Evolutionary conservation across 2,797 vertebrate genomes (phyloP), one percentile per base, ranked within the genome.

Genomic region (Chaenodraco wilsoni): DNA sequence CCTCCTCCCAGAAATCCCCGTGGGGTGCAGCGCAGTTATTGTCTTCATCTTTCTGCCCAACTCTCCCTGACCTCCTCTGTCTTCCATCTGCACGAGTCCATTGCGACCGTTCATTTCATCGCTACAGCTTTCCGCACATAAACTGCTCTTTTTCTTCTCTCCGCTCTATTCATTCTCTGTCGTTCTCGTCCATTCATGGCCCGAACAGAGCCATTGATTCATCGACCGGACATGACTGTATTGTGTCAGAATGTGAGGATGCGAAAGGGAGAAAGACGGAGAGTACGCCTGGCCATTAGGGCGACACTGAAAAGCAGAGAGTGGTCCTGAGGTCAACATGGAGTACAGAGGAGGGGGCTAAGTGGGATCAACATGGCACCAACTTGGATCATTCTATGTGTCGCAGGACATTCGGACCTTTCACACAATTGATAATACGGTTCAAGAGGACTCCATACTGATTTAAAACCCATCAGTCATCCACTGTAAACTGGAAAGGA

Each of bases 151-250:
- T 85, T 89, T 78, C 81, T 79, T 56, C 68, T 49, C 61, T 62
- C 11, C 0, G 40, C 66, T 84, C 83, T 78, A 66, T 87, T 84
- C 84, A 79, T 75, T 49, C 73, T 71, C 83, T 44, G 77, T 72
- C 13, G 54, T 65, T 84, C 65, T 64, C 74, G 12, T 82, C 82
- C 87, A 88, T 92, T 92, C 91, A 89, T 81, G 65, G 61, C 15
- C 62, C 9, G 21, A 89, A 94, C 93, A 94, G 88, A 91, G 91
- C 82, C 79, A 68, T 75, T 78, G 79, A 92, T 94, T 94, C 92
- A 93, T 93, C 31, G 58, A 69, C 78, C 84, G 84, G 88, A 90
- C 84, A 21, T 94, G 90, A 93, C 87, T 9, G 58, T 88, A 92
- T 85, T 87, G 85, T 78, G 75, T 63, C 61, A 92, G 89, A 92